A percentile compares a stretch with the other conserved stretches of the same genome.
Conservation (phyloP, 2,797 vertebrate species). For the Girardinus metallicus region DNA sequence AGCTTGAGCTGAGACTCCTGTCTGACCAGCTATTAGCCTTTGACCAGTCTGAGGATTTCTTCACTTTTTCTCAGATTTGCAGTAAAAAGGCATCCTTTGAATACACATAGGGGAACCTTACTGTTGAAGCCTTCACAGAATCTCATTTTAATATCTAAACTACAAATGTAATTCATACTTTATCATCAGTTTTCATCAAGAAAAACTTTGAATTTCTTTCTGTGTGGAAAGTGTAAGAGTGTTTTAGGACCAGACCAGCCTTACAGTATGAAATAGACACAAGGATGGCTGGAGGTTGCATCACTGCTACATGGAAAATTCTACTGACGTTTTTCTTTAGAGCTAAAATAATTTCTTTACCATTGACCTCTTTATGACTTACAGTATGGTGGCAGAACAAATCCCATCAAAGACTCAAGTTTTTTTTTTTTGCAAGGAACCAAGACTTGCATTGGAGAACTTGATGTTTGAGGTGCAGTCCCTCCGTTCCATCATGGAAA, state of each 20-base stretch:
- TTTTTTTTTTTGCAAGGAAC: not conserved
- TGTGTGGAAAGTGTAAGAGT: not conserved
- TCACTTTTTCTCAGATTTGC: not conserved
- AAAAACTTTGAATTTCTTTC: slow-evolving; percentile 4
- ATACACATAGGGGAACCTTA: not conserved
- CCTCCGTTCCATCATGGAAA: slow-evolving; percentile 38
- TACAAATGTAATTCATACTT: not conserved
- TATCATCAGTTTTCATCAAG: not conserved
- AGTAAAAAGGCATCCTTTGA: not conserved
- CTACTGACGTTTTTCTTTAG: not conserved
- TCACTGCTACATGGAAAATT: not conserved
- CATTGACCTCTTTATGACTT: not conserved
- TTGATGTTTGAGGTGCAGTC: slow-evolving; percentile 30
- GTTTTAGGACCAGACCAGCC: not conserved
- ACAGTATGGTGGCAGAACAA: not conserved
- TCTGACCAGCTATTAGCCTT: not conserved
- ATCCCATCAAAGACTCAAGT: not conserved
- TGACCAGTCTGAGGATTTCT: not conserved
- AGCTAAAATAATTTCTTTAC: not conserved
- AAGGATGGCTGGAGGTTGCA: not conserved
- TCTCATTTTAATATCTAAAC: not conserved
- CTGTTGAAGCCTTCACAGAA: not conserved
- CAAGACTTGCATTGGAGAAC: not conserved
- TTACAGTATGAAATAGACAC: not conserved
- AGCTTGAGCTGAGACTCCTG: not conserved